Base-by-base conservation (phyloP, 1,140 invertebrate species). In the Drosophila subpulchrella region DNA sequence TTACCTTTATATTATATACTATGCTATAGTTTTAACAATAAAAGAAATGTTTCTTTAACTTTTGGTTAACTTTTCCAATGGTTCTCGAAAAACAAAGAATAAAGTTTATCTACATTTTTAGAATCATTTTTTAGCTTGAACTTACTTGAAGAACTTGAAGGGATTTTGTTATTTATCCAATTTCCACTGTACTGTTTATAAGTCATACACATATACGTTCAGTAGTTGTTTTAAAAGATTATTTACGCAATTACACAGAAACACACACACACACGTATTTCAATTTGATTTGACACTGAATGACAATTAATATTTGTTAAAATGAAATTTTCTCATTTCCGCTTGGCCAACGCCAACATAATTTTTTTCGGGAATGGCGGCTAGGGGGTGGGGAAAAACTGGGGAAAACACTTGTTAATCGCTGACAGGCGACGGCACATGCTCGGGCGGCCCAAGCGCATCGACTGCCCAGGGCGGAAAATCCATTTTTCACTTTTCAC, bases 401-500 rank as follows among this genome's bases (percentile, higher is more conserved):
- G 17, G 44, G 39, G 17, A 27, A 50, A 78, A 79, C 80, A 83
- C 81, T 88, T 82, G 82, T 88, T 88, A 86, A 50, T 48, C 36
- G 34, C 24, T 70, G 55, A 78, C 56, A 75, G 42, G 30, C 38
- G 39, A 42, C 54, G 74, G 65, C 82, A 78, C 61, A 85, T 82
- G 82, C 62, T 47, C 13, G 11, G 41, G 17, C 48, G 75, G 58
- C 75, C 74, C 76, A 78, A 76, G 75, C 79, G 75, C 79, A 88
- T 77, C 57, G 46, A 77, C 53, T 51, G 59, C 53, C 50, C 60
- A 55, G 38, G 36, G 60, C 32, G 60, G 24, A 53, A 55, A 67
- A 75, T 51, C 50, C 76, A 84, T 73, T 84, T 67, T 70, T 60
- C 41, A 59, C 44, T 56, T 58, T 75, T 55, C 72, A 59, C 65